These are phyloP conservation scores for Sesamia nonagrioides DNA, from an alignment of 1,140 invertebrate species.

Conservation along the genomic window DNA sequence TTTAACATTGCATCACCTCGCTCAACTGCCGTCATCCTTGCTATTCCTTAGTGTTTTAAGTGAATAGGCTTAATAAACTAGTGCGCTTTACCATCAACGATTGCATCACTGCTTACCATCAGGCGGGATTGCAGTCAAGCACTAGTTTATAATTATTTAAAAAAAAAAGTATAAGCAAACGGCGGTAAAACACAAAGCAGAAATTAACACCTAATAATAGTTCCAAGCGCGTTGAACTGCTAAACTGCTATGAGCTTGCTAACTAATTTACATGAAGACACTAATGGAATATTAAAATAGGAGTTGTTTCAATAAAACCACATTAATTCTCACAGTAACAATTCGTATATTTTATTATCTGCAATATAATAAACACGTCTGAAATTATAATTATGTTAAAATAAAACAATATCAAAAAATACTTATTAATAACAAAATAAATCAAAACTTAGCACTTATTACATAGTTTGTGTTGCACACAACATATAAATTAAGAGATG, in stretches of 20 bases:
- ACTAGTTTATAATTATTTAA: too few species aligned
- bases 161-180: background rate
- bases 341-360: constrained; percentile 20
- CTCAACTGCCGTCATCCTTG: too few species aligned
- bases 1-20: too few species aligned
- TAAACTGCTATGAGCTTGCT: background rate
- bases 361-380: constrained; percentile 4
- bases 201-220: constrained; percentile 1
- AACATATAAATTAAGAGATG: too few species aligned
- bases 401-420: background rate
- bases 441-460: background rate
- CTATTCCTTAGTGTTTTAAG: too few species aligned
- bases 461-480: background rate
- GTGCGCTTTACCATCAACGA: too few species aligned
- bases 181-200: background rate
- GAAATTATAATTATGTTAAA: background rate
- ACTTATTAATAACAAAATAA: background rate
- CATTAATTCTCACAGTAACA: constrained; percentile 10
- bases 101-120: too few species aligned
- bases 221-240: background rate
- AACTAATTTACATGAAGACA: background rate
- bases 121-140: too few species aligned
- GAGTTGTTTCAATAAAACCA: background rate
- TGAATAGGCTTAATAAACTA: too few species aligned
- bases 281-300: constrained; percentile 14